These are phyloP conservation scores for Nothocercus nigrocapillus DNA, from an alignment of 2,113 vertebrate genomes.

Conservation along the genomic window DNA sequence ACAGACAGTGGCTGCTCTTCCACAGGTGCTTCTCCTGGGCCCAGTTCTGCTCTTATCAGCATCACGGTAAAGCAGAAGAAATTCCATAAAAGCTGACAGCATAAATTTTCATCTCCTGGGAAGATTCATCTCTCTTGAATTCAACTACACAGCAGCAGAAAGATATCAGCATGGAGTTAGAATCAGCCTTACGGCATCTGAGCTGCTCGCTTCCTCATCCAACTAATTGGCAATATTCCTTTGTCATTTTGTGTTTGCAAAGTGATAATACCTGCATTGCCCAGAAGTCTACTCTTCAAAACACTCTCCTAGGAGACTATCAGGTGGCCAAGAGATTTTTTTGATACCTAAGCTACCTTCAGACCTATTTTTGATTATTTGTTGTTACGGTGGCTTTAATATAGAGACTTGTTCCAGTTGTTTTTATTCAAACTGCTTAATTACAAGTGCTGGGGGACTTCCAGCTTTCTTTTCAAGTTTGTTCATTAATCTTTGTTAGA, in stretches of 20 bases:
- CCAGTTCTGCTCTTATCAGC: background rate
- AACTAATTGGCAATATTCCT: background rate
- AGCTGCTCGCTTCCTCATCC: background rate
- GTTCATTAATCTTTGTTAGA: conserved; percentile 68
- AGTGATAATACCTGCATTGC: background rate
- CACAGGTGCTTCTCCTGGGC: background rate
- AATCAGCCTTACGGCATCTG: background rate
- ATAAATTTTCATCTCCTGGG: background rate
- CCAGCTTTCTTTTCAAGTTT: conserved; percentile 57
- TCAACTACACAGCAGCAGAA: background rate
- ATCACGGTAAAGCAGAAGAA: accelerated
- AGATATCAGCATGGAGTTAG: accelerated
- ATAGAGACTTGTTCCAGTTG: conserved; percentile 47
- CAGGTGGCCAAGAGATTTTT: conserved; percentile 5
- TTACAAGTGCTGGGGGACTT: conserved; percentile 63
- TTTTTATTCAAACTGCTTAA: conserved; percentile 69
- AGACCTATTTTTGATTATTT: background rate
- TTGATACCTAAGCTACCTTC: background rate
- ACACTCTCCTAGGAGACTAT: background rate
- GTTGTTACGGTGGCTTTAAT: background rate
- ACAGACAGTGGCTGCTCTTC: too few relatives aligned
- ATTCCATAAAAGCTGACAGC: background rate
- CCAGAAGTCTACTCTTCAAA: background rate
- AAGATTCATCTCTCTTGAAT: background rate
- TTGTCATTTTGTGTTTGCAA: background rate